Evolutionary conservation across 2,888 invertebrate genomes (phyloP), one percentile per base, ranked within the genome.

Genomic region (Melieria omissa): DNA sequence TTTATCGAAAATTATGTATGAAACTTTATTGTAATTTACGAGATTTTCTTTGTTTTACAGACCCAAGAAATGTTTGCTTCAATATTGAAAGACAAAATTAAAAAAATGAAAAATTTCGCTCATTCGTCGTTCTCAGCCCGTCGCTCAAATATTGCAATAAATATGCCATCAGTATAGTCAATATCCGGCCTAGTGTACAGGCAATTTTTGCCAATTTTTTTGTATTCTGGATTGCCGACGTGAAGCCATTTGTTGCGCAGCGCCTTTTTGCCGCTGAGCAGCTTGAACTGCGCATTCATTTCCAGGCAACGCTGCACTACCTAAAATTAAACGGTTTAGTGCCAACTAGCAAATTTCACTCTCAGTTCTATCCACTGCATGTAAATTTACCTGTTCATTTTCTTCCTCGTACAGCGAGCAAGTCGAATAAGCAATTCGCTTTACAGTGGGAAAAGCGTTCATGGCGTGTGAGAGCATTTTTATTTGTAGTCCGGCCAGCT

Each of bases 391-490:
- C 78, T 92, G 89, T 87, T 99, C 99, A 84, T 99, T 99, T 88
- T 98, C 98, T 87, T 95, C 93, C 0, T 92, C 90, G 84, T 94
- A 90, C 9, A 96, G 81, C 0, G 99, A 99, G 83, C 99, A 99
- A 0, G 99, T 99, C 54, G 98, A 99, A 86, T 99, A 99, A 4
- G 98, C 94, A 14, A 99, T 92, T 70, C 93, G 89, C 82, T 95
- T 93, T 0, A 92, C 95, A 72, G 90, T 90, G 0, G 97, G 95
- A 85, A 97, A 98, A 0, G 90, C 88, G 12, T 90, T 90, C 85
- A 99, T 90, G 0, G 98, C 97, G 85, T 96, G 95, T 71, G 92
- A 91, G 0, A 99, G 88, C 71, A 99, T 91, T 83, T 92, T 92
- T 42, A 92, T 91, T 89, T 98, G 96, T 67, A 97, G 89, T 0